A percentile compares a stretch with the other conserved stretches of the same genome.
These are phyloP conservation scores for Hydroisotoma schaefferi DNA, from an alignment of 2,888 invertebrate genomes.

Conservation along the genomic window DNA sequence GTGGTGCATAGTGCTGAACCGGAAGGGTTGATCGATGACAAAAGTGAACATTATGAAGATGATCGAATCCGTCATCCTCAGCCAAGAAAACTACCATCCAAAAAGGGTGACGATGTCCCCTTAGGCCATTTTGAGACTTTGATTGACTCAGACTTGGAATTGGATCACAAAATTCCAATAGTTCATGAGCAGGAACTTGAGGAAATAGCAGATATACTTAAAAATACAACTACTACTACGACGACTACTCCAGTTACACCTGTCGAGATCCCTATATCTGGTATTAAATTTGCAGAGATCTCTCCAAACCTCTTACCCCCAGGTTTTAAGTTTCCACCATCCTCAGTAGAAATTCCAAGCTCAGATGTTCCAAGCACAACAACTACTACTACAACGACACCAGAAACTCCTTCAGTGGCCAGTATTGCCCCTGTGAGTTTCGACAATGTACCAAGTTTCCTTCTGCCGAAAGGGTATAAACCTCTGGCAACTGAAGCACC, in stretches of 20 bases:
- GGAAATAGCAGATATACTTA: slow-evolving; percentile 6
- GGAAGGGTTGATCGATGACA: too few relatives aligned
- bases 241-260: slow-evolving; percentile 50
- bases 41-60: too few relatives aligned
- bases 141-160: slow-evolving; percentile 30
- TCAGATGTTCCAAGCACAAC: slow-evolving; percentile 41
- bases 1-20: too few relatives aligned
- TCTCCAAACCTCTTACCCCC: slow-evolving; percentile 31
- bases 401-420: slow-evolving; percentile 50
- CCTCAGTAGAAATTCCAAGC: slow-evolving; percentile 51
- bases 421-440: slow-evolving; percentile 21
- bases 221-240: slow-evolving; percentile 7
- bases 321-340: slow-evolving; percentile 29
- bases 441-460: slow-evolving; percentile 50
- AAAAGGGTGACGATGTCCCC: slow-evolving; percentile 29
- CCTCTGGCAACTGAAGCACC: slow-evolving; percentile 47
- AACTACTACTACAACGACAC: slow-evolving; percentile 46
- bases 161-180: slow-evolving; percentile 21
- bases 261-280: slow-evolving; percentile 57
- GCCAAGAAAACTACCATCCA: slow-evolving; percentile 26
- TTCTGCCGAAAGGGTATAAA: slow-evolving; percentile 63
- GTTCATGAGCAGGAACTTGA: slow-evolving; percentile 19
- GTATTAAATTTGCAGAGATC: slow-evolving; percentile 25
- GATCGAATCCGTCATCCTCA: neutral
- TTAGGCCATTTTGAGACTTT: slow-evolving; percentile 33